phyloP scores from a whole-genome alignment of 2,888 invertebrate genomes.

The Ormyrus rosae region DNA sequence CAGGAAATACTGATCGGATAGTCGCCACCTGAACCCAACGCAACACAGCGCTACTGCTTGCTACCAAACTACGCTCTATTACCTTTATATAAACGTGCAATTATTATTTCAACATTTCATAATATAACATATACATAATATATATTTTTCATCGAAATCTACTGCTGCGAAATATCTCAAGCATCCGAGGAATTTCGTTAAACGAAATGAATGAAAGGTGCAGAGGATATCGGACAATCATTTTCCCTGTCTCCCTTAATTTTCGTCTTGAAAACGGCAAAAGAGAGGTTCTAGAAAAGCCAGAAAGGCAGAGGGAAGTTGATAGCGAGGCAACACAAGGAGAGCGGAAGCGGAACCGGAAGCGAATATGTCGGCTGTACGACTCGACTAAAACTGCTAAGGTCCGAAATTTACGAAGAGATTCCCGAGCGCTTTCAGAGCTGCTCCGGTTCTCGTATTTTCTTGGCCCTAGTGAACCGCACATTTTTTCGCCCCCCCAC shows the following conservation, averaged over 20 bases:
- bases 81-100: constrained; percentile 31
- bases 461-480: constrained; percentile 48
- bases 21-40: constrained; percentile 64
- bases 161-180: constrained; percentile 24
- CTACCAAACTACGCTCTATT: constrained; percentile 61
- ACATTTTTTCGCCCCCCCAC: constrained; percentile 1
- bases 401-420: constrained; percentile 59
- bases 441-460: constrained; percentile 56
- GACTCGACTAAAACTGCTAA: constrained; percentile 52
- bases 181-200: constrained; percentile 28
- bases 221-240: constrained; percentile 36
- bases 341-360: constrained; percentile 59
- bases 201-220: constrained; percentile 35
- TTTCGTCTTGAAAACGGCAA: constrained; percentile 12
- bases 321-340: constrained; percentile 44
- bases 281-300: not conserved
- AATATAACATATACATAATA: not conserved
- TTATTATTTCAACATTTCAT: not conserved
- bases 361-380: constrained; percentile 60
- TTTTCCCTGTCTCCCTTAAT: constrained; percentile 31
- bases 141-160: constrained; percentile 6
- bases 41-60: constrained; percentile 56
- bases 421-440: constrained; percentile 50
- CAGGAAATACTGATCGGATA: constrained; percentile 71
- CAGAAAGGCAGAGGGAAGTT: constrained; percentile 38